Conservation (phyloP, 23 tunicate species). For the Halocynthia roretzi region DNA sequence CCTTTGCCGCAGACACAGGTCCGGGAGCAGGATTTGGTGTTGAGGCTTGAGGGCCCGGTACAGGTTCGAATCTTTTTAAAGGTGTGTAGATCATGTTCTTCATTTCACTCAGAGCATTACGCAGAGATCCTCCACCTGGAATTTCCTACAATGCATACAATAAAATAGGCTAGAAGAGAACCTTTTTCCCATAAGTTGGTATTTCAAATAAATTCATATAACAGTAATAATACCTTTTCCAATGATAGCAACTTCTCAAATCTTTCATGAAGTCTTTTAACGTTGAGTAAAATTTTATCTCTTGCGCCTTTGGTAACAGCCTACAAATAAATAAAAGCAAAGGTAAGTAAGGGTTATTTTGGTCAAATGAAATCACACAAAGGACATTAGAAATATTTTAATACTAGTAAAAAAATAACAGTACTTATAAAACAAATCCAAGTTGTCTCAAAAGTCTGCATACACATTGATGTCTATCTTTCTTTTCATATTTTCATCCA, state of each 20-base stretch:
- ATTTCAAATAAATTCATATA: not conserved
- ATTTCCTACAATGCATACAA: constrained; percentile 39
- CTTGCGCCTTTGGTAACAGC: constrained; percentile 93
- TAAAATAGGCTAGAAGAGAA: not conserved
- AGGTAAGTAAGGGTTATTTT: too few relatives aligned
- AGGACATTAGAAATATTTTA: too few relatives aligned
- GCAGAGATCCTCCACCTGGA: constrained; percentile 65
- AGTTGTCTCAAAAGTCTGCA: too few relatives aligned
- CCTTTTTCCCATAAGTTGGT: not conserved
- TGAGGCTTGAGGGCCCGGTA: not conserved
- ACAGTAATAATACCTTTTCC: constrained; percentile 50
- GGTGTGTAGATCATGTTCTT: constrained; percentile 81
- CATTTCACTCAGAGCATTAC: constrained; percentile 58
- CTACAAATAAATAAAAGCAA: constrained; percentile 22
- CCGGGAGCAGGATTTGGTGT: not conserved
- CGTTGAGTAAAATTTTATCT: constrained; percentile 71
- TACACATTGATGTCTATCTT: too few relatives aligned
- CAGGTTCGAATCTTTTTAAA: constrained; percentile 41
- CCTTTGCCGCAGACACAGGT: constrained; percentile 27
- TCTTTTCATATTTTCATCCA: too few relatives aligned
- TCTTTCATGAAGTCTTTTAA: constrained; percentile 70
- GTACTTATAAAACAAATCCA: too few relatives aligned
- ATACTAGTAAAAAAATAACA: too few relatives aligned
- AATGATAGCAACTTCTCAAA: constrained; percentile 59
- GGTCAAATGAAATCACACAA: too few relatives aligned